Base-by-base conservation (phyloP, 2,888 invertebrate genomes). In the Drosophila neutralis region DNA sequence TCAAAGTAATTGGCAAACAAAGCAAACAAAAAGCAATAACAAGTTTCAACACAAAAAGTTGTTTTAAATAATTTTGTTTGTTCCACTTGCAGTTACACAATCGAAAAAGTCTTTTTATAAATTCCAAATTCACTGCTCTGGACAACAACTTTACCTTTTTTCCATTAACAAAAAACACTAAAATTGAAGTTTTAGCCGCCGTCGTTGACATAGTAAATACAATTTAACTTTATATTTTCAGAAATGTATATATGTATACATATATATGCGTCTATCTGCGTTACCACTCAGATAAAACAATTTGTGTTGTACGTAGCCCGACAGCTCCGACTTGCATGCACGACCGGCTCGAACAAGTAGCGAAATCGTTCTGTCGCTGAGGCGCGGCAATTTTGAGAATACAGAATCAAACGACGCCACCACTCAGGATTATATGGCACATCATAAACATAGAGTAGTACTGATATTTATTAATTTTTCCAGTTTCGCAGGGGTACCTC, bases 141-240 rank as follows among this genome's bases (percentile, higher is more conserved):
- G 24, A 27, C 24, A 64, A 53, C n/a, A 8, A 18, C 29, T 42
- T 82, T 87, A 92, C 91, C 91, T 92, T 92, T 75, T 92, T 92
- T 8, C 91, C 91, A 79, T 92, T 92, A 24, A 92, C 91, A 76
- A 90, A 92, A 84, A 92, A 92, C 76, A 91, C 82, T 31, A 92
- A 76, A 40, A 69, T 66, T 24, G 90, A 86, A 49, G 66, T 60
- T 27, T 54, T 21, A 31, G 56, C 21, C 21, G 27, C 49, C 51
- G 36, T 38, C 24, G 68, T 71, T 51, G 76, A 59, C 80, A 78
- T 80, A 13, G 21, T 68, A 11, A 21, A 33, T 10, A 7, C 10
- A 48, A 31, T 24, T 4, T 27, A 27, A 29, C 27, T 49, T 36
- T 1, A 33, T 54, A 42, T 71, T 40, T 69, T 33, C 27, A 4